These are phyloP conservation scores for Idaea aversata DNA, from an alignment of 2,888 invertebrate genomes.

Conservation along the genomic window DNA sequence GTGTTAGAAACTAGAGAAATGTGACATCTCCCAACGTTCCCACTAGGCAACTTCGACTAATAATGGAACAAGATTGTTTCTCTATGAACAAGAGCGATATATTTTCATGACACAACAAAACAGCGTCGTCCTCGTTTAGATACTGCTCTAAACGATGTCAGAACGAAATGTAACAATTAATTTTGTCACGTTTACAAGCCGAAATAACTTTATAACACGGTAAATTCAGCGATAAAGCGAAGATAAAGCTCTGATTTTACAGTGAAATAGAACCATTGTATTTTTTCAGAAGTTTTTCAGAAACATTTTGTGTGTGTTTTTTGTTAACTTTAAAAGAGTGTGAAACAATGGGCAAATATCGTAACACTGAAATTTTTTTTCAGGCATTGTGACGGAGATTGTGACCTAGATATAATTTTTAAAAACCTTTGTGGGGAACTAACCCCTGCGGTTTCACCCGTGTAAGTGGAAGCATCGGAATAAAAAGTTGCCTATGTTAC, in stretches of 20 bases:
- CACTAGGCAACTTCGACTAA: conserved; percentile 15
- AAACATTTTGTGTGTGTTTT: background rate
- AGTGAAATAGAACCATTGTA: background rate
- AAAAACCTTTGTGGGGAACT: too few species aligned
- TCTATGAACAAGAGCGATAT: conserved; percentile 15
- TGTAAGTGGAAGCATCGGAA: too few species aligned
- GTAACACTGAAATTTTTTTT: background rate
- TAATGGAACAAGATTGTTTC: conserved; percentile 32
- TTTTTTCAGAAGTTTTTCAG: background rate
- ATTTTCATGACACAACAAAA: conserved; percentile 28
- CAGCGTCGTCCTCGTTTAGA: conserved; percentile 25
- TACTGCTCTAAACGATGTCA: conserved; percentile 6
- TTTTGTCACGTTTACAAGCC: conserved; percentile 3
- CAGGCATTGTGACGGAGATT: background rate
- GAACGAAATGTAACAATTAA: conserved; percentile 4
- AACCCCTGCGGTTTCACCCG: too few species aligned
- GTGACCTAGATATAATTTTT: too few species aligned
- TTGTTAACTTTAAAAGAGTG: background rate
- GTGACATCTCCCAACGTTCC: conserved; percentile 6
- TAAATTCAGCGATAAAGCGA: background rate
- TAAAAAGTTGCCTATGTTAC: too few species aligned
- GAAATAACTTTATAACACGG: background rate
- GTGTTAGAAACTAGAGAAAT: conserved; percentile 1
- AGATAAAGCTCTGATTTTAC: background rate
- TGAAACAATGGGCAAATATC: background rate